Percentiles rank a stretch among this genome's conserved stretches.
These are phyloP conservation scores for Pterois miles DNA, from an alignment of 2,797 vertebrate genomes.

Conservation along the genomic window DNA sequence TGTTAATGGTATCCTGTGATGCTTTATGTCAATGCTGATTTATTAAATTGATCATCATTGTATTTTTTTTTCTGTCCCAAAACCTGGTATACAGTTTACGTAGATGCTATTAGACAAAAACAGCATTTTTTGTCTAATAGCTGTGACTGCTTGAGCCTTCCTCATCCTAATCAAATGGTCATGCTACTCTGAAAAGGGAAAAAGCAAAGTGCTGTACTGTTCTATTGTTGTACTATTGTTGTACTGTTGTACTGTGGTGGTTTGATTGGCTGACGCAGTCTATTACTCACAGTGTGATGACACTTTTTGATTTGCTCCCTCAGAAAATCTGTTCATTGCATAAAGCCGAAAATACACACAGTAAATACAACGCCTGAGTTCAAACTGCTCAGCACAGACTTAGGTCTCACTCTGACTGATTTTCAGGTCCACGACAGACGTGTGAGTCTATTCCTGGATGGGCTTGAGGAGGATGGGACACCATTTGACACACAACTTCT, in stretches of 20 bases:
- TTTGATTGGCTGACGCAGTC: neutral
- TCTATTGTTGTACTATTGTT: neutral
- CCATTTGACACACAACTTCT: slow-evolving; percentile 88
- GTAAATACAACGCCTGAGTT: neutral
- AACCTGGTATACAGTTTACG: neutral
- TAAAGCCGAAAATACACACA: too few species aligned
- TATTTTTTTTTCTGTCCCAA: neutral
- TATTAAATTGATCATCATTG: slow-evolving; percentile 1
- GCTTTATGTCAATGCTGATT: slow-evolving; percentile 2
- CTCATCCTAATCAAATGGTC: neutral
- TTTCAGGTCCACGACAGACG: slow-evolving; percentile 87
- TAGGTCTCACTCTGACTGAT: slow-evolving; percentile 41
- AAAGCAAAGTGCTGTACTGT: neutral
- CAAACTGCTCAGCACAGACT: neutral
- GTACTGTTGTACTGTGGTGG: neutral
- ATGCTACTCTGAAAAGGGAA: neutral
- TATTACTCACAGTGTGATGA: neutral
- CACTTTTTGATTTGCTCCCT: neutral
- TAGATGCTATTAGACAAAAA: neutral
- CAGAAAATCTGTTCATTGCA: neutral
- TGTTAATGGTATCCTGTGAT: slow-evolving; percentile 11
- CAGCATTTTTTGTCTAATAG: neutral
- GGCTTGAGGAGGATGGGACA: slow-evolving; percentile 88
- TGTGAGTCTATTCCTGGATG: slow-evolving; percentile 91
- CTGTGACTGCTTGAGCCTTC: too few species aligned